Evolutionary conservation across 2,113 vertebrate species (phyloP).

Genomic region (Globicephala melas): DNA sequence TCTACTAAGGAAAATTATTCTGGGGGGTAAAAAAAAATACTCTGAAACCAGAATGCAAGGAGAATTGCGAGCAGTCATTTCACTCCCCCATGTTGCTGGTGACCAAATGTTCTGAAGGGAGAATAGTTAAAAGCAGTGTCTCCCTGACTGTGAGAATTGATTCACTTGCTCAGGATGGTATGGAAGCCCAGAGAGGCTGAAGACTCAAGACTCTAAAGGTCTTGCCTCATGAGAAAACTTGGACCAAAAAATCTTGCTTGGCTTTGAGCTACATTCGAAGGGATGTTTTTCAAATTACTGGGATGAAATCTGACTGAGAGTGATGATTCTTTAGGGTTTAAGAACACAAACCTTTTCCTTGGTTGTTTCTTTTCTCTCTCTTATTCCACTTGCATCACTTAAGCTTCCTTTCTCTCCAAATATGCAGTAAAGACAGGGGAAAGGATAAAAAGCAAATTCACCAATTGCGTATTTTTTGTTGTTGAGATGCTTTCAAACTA

Average conservation of each 20-base stretch:
- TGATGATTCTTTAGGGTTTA: background rate
- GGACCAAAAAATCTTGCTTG: background rate
- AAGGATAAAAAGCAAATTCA: slow-evolving; percentile 54
- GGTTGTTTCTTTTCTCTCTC: background rate
- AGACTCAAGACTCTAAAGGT: background rate
- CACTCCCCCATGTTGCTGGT: background rate
- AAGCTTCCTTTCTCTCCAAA: slow-evolving; percentile 44
- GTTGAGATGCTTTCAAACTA: slow-evolving; percentile 69
- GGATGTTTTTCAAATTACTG: background rate
- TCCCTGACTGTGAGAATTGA: background rate
- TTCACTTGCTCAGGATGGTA: background rate
- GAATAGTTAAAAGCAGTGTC: background rate
- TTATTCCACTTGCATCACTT: background rate
- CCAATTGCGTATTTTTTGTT: slow-evolving; percentile 57
- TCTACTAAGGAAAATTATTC: background rate
- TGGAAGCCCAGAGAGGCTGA: background rate
- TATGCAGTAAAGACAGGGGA: slow-evolving; percentile 44
- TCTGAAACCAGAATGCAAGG: background rate
- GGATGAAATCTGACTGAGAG: background rate
- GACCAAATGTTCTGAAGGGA: background rate
- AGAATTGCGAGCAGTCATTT: background rate
- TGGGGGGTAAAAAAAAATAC: background rate
- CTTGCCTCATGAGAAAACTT: background rate
- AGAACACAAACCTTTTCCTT: background rate
- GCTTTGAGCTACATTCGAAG: background rate